Evolutionary conservation across 2,888 invertebrate species (phyloP).

Genomic region (Gonocerus acuteangulatus): DNA sequence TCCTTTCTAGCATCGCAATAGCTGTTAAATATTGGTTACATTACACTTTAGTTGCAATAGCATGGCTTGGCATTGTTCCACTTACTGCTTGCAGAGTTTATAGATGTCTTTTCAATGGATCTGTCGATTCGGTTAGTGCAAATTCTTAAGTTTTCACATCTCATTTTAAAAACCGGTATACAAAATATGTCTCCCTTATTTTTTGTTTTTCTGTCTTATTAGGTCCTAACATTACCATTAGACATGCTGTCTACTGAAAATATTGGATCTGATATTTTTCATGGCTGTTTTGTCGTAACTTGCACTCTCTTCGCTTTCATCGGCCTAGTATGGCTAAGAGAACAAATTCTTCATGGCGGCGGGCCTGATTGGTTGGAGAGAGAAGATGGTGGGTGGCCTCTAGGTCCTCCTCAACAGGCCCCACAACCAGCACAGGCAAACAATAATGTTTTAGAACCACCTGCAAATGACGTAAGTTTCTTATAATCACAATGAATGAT

Average conservation of each 20-base stretch:
- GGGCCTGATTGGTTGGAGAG: constrained; percentile 90
- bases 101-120: constrained; percentile 83
- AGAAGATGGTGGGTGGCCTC: constrained; percentile 31
- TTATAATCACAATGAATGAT: no score
- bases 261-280: constrained; percentile 85
- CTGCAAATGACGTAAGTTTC: constrained; percentile 23
- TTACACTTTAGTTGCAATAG: constrained; percentile 91
- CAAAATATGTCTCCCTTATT: constrained; percentile 62
- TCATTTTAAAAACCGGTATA: constrained; percentile 85
- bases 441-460: constrained; percentile 28
- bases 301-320: constrained; percentile 95
- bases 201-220: constrained; percentile 39
- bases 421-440: constrained; percentile 17
- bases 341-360: constrained; percentile 95
- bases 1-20: constrained; percentile 79
- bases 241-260: constrained; percentile 91
- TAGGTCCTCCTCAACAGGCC: constrained; percentile 17
- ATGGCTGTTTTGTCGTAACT: constrained; percentile 92
- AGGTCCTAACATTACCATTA: constrained; percentile 71
- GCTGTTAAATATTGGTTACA: constrained; percentile 96
- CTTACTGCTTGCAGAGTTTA: constrained; percentile 93
- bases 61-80: constrained; percentile 96
- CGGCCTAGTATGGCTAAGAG: constrained; percentile 92
- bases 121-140: constrained; percentile 67
- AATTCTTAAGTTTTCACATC: constrained; percentile 60